Conservation (phyloP, 2,113 vertebrate species). For the Ifrita kowaldi region DNA sequence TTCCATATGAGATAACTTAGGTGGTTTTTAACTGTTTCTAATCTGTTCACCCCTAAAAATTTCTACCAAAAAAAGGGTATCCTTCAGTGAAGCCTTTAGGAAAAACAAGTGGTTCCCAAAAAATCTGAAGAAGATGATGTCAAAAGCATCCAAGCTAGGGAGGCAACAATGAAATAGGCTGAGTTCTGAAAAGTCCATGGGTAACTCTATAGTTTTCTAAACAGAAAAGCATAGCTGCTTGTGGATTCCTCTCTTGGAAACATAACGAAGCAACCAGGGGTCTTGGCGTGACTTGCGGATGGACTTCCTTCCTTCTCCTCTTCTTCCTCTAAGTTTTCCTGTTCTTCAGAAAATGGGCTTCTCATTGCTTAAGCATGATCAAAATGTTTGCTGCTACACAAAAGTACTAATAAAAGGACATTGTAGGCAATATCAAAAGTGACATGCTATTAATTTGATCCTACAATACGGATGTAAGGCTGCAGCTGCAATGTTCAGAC, state of each 20-base stretch:
- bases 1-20: neutral
- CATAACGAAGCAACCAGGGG: neutral
- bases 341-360: neutral
- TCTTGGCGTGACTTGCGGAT: neutral
- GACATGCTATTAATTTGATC: neutral
- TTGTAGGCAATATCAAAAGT: neutral
- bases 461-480: neutral
- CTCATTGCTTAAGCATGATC: neutral
- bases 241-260: neutral
- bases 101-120: neutral
- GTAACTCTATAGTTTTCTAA: neutral
- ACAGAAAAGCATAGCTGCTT: neutral
- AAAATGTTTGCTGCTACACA: neutral
- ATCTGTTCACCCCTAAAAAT: neutral
- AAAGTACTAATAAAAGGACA: neutral
- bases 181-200: neutral
- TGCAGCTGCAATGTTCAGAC: slow-evolving; percentile 10
- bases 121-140: neutral
- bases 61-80: neutral
- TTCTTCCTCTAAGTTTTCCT: neutral
- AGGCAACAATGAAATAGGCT: neutral
- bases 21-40: neutral
- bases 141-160: neutral
- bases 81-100: neutral
- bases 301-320: neutral